Base-by-base conservation (phyloP, 2,797 vertebrate species). In the Malurus leucopterus region DNA sequence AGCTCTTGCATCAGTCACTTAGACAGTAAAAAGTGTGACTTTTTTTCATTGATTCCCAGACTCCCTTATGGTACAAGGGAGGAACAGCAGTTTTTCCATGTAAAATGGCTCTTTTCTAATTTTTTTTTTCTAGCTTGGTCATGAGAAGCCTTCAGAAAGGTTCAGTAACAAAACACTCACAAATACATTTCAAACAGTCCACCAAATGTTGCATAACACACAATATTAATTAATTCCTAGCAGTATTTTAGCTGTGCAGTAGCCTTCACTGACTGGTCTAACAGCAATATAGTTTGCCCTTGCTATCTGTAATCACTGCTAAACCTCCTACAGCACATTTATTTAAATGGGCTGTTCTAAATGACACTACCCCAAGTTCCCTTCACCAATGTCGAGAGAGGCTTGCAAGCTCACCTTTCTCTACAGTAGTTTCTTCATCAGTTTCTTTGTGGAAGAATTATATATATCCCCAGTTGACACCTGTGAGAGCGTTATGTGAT, bases 361-460 rank as follows among this genome's bases (percentile, higher is more conserved):
- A 62, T 34, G n/a, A 70, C 54, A 24, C 38, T 75, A 51, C 55
- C 65, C 34, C 29, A 38, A 72, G 62, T 90, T 92, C 59, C 26
- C 76, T 72, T 79, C 73, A 58, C 41, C 29, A 13, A 4, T 64
- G 62, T 88, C 77, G 54, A 43, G 58, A 84, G 41, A 80, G 24
- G 44, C 59, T 72, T 89, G 73, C 51, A 88, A 92, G 36, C 49
- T 92, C 53, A 73, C 61, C 84, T 88, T 86, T 67, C 63, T 78
- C 58, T 77, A 64, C 57, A 80, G 71, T 15, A 59, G 38, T 84
- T 86, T 77, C 87, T 74, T 73, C 27, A 43, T 64, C 50, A 11
- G 24, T 57, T 76, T 77, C 84, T 92, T 89, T 88, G 58, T 80
- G 74, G 57, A 92, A 51, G 73, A 50, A n/a, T n/a, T n/a, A n/a